These are phyloP conservation scores for Piaya cayana DNA, from an alignment of 2,113 vertebrate genomes.

Conservation along the genomic window DNA sequence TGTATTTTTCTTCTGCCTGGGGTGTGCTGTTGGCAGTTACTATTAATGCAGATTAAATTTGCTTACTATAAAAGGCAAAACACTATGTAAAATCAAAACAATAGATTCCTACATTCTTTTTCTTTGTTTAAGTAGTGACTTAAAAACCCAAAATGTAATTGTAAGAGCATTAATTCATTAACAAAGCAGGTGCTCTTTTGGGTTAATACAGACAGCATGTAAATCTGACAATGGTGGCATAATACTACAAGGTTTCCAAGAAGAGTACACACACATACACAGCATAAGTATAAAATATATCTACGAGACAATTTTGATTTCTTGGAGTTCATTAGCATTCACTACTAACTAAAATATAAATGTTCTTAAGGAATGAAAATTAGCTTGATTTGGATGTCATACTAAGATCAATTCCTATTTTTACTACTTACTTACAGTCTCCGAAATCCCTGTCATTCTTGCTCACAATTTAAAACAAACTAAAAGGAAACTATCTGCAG, in stretches of 20 bases:
- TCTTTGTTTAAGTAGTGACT: not conserved
- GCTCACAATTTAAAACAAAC: not conserved
- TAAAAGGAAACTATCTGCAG: not conserved
- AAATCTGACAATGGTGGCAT: not conserved
- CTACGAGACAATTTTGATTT: not conserved
- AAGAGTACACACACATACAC: not conserved
- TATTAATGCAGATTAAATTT: constrained; percentile 80
- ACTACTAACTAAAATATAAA: not conserved
- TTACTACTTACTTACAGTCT: not conserved
- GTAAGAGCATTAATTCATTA: constrained; percentile 18
- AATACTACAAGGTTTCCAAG: not conserved
- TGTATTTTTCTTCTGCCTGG: constrained; percentile 77
- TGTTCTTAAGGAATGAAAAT: not conserved
- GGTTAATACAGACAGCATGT: not conserved
- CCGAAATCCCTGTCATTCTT: not conserved
- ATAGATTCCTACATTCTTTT: constrained; percentile 27
- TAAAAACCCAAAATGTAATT: constrained; percentile 9
- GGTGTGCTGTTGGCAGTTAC: constrained; percentile 74
- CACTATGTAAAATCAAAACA: constrained; percentile 63
- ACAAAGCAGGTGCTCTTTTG: not conserved
- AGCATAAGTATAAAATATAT: not conserved
- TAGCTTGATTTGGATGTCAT: not conserved
- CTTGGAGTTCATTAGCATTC: not conserved
- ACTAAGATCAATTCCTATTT: not conserved
- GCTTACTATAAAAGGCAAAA: constrained; percentile 72